A percentile compares a stretch with the other conserved stretches of the same genome.
These are phyloP conservation scores for Conomelus anceps DNA, from an alignment of 2,888 invertebrate genomes.

Conservation along the genomic window DNA sequence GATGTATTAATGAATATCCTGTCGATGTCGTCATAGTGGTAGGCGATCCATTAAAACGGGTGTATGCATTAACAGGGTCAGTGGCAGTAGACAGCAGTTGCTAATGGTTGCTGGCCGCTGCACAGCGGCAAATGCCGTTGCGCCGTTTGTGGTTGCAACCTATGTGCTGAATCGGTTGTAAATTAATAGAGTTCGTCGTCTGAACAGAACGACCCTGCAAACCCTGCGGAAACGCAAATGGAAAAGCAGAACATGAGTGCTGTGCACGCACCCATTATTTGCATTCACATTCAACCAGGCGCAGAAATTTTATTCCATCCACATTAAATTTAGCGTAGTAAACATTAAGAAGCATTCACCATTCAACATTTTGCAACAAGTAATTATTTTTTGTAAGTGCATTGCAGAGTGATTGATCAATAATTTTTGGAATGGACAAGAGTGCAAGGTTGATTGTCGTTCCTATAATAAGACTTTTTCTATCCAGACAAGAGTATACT, in stretches of 20 bases:
- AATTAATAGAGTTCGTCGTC: background rate
- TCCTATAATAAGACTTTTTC: too few species aligned
- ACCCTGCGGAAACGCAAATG: background rate
- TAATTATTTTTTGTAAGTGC: too few species aligned
- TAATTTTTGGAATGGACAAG: too few species aligned
- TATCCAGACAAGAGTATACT: too few species aligned
- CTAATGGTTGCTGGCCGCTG: background rate
- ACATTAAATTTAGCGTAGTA: background rate
- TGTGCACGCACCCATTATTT: background rate
- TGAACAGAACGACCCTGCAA: background rate
- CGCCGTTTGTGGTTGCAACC: background rate
- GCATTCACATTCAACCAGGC: background rate
- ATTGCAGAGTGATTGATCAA: too few species aligned
- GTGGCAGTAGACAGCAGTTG: background rate
- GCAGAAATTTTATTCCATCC: background rate
- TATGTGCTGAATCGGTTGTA: background rate
- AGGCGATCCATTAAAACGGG: background rate
- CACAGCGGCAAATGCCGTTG: background rate
- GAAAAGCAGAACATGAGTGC: background rate
- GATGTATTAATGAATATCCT: background rate
- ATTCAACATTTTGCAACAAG: too few species aligned
- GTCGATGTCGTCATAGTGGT: background rate
- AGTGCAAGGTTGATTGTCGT: too few species aligned
- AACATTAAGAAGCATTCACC: background rate
- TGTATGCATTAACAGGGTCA: background rate